Percentiles rank a stretch among this genome's conserved stretches.
phyloP scores from a whole-genome alignment of 2,113 vertebrate genomes.

The Danio rerio region DNA sequence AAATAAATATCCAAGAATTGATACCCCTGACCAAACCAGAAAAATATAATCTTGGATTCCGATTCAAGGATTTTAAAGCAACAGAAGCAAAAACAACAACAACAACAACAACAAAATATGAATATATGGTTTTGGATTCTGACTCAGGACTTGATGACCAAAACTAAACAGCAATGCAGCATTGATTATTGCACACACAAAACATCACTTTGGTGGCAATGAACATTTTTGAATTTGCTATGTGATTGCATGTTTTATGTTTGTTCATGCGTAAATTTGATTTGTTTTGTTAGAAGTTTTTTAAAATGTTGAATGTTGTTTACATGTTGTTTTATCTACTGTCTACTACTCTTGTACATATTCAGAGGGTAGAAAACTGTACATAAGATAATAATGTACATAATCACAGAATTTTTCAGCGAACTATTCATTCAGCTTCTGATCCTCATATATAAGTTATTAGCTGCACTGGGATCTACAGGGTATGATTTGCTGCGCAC shows the following conservation, averaged over 20 bases:
- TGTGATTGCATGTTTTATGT: no score
- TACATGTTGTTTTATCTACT: neutral
- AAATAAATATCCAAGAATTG: no score
- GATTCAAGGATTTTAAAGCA: no score
- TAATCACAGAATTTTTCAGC: neutral
- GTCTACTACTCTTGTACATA: neutral
- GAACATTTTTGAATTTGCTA: no score
- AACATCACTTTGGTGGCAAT: no score
- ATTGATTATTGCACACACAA: no score
- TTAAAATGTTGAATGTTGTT: neutral
- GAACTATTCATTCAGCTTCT: conserved; percentile 17
- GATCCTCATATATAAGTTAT: conserved; percentile 57
- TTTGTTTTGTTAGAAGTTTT: no score
- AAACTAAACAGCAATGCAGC: neutral
- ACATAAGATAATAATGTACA: neutral
- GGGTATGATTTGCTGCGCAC: conserved; percentile 63
- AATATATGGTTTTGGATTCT: neutral
- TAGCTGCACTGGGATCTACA: conserved; percentile 55
- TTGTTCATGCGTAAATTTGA: no score
- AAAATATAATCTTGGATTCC: no score
- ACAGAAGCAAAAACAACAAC: no score
- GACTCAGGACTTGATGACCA: neutral
- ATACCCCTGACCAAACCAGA: no score
- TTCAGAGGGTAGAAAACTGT: neutral
- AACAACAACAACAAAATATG: no score